phyloP scores from a whole-genome alignment of 1,140 invertebrate genomes.

The Galendromus occidentalis region DNA sequence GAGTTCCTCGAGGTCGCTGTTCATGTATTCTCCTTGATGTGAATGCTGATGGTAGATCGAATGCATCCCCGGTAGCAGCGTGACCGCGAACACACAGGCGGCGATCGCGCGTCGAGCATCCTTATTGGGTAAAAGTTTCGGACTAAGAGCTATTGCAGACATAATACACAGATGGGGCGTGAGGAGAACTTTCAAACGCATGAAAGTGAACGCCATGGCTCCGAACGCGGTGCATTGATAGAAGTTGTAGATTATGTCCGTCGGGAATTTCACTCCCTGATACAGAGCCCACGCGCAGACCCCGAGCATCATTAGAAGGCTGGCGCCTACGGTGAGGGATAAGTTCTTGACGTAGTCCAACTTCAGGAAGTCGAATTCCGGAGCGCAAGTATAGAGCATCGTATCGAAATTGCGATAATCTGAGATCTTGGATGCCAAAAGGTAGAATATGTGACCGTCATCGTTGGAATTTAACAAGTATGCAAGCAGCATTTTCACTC shows the following conservation, averaged over 20 bases:
- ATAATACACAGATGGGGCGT: slow-evolving; percentile 57
- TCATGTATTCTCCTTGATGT: slow-evolving; percentile 43
- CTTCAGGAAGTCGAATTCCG: slow-evolving; percentile 59
- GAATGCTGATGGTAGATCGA: slow-evolving; percentile 23
- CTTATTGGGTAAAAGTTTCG: background rate
- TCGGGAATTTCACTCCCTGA: slow-evolving; percentile 23
- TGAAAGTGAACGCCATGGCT: slow-evolving; percentile 52
- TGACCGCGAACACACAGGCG: slow-evolving; percentile 3
- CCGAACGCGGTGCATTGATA: slow-evolving; percentile 44
- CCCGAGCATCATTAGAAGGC: background rate
- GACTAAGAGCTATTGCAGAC: slow-evolving; percentile 33
- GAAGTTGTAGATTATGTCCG: slow-evolving; percentile 36
- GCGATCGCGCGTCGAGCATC: background rate
- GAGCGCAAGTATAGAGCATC: slow-evolving; percentile 56
- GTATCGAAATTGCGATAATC: slow-evolving; percentile 58
- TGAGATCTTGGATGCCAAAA: slow-evolving; percentile 51
- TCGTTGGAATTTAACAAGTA: slow-evolving; percentile 31
- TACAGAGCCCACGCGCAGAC: slow-evolving; percentile 15
- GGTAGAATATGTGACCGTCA: slow-evolving; percentile 46
- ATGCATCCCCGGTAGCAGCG: slow-evolving; percentile 22
- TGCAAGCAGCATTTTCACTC: slow-evolving; percentile 31
- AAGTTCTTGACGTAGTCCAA: slow-evolving; percentile 23
- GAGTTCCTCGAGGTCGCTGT: slow-evolving; percentile 47
- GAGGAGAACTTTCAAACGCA: slow-evolving; percentile 63
- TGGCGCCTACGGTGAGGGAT: background rate